Evolutionary conservation across 2,888 invertebrate species (phyloP).

Genomic region (Amorpha juglandis): DNA sequence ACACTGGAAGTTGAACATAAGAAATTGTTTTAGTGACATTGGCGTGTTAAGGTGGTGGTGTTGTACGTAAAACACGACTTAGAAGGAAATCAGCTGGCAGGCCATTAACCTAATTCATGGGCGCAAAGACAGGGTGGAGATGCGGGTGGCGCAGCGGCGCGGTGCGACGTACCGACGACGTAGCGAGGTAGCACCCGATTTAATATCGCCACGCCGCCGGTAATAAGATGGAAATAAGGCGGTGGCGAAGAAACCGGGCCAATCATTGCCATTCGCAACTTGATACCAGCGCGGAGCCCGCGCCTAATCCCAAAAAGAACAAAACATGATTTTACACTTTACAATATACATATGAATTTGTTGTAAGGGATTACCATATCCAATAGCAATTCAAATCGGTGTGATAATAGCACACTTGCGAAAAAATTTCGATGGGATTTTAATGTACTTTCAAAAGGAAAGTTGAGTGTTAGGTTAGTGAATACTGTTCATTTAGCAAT

Average conservation of each 20-base stretch:
- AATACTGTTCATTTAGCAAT: no score
- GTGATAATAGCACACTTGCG: slow-evolving; percentile 18
- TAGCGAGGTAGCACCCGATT: slow-evolving; percentile 68
- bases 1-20: slow-evolving; percentile 54
- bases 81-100: slow-evolving; percentile 83
- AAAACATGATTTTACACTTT: slow-evolving; percentile 25
- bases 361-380: slow-evolving; percentile 22
- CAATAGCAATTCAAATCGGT: slow-evolving; percentile 18
- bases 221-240: slow-evolving; percentile 84
- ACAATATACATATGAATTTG: slow-evolving; percentile 22
- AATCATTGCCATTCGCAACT: slow-evolving; percentile 77
- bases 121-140: slow-evolving; percentile 82
- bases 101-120: slow-evolving; percentile 84
- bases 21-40: slow-evolving; percentile 67
- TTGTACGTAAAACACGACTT: slow-evolving; percentile 76
- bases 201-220: slow-evolving; percentile 80
- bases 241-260: slow-evolving; percentile 75
- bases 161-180: slow-evolving; percentile 36
- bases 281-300: slow-evolving; percentile 56
- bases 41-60: slow-evolving; percentile 72
- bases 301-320: slow-evolving; percentile 49
- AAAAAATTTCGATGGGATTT: slow-evolving; percentile 2
- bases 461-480: no score
- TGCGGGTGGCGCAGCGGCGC: slow-evolving; percentile 66
- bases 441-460: neutral